Evolutionary conservation across 2,888 invertebrate genomes (phyloP).

Genomic region (Caenorhabditis sulstoni): DNA sequence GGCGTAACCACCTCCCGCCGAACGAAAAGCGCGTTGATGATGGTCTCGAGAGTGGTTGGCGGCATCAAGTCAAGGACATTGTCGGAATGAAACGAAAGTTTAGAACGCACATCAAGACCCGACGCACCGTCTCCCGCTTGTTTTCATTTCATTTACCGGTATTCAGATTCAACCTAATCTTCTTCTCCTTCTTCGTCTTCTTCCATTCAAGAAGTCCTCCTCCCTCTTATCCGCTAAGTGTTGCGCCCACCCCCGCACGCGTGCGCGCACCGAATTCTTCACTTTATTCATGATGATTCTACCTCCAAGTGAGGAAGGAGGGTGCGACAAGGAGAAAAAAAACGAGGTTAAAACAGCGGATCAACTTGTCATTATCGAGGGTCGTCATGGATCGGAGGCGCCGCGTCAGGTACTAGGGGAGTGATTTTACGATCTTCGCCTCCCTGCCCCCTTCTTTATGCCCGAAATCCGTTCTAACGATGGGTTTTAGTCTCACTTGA

Average conservation of each 20-base stretch:
- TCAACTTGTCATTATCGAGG: constrained; percentile 46
- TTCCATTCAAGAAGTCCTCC: constrained; percentile 26
- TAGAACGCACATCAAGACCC: constrained; percentile 33
- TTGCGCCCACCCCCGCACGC: constrained; percentile 20
- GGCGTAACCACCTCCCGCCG: constrained; percentile 11
- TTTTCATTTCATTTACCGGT: constrained; percentile 54
- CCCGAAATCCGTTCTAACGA: constrained; percentile 27
- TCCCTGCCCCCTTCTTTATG: background rate
- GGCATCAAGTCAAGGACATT: constrained; percentile 52
- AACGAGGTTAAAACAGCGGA: constrained; percentile 47
- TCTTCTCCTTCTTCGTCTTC: constrained; percentile 15
- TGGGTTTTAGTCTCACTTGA: constrained; percentile 36
- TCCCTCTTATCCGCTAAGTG: constrained; percentile 56
- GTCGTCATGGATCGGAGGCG: constrained; percentile 11
- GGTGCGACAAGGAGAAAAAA: background rate
- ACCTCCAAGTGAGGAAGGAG: too few species aligned
- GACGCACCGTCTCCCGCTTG: constrained; percentile 22
- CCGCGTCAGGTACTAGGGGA: constrained; percentile 20
- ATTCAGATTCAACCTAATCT: constrained; percentile 58
- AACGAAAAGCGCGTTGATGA: constrained; percentile 46
- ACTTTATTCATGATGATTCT: background rate
- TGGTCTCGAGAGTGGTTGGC: constrained; percentile 37
- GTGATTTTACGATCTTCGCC: constrained; percentile 35
- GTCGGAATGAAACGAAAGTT: constrained; percentile 40
- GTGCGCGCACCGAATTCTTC: constrained; percentile 6